Evolutionary conservation across 2,113 vertebrate genomes (phyloP).

Genomic region (Pteruthius melanotis): DNA sequence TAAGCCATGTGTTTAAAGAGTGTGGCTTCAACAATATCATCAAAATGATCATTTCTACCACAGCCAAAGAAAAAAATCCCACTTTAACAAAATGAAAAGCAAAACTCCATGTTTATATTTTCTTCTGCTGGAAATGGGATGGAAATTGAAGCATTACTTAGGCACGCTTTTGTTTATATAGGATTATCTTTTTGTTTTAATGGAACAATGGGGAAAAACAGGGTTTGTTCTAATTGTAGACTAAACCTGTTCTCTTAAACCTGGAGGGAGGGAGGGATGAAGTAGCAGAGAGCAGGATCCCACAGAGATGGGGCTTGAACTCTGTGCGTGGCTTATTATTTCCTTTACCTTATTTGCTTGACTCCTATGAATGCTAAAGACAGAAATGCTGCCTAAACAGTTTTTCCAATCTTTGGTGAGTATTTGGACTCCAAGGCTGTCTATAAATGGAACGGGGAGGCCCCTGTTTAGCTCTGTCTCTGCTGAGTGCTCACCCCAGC

Average conservation of each 20-base stretch:
- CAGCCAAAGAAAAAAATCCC: background rate
- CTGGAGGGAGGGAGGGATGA: background rate
- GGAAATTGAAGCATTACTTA: background rate
- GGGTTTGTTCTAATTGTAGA: background rate
- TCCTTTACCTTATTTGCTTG: background rate
- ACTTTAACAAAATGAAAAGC: background rate
- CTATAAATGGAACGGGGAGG: background rate
- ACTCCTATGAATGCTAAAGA: background rate
- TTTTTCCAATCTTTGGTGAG: background rate
- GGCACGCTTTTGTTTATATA: background rate
- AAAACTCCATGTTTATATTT: background rate
- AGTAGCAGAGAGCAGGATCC: background rate
- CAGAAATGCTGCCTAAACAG: background rate
- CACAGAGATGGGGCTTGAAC: background rate
- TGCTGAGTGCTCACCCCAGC: background rate
- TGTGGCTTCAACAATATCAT: constrained; percentile 1
- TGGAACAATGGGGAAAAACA: background rate
- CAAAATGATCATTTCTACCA: background rate
- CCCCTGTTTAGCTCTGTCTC: background rate
- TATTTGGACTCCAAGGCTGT: background rate
- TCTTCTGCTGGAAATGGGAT: constrained; percentile 1
- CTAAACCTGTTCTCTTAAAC: background rate
- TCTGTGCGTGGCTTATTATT: background rate
- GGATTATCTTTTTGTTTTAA: background rate
- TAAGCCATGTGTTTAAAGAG: constrained; percentile 40